Conservation (phyloP, 37 sponge, comb jelly and placozoan species). For the Aplysina aerophoba region DNA sequence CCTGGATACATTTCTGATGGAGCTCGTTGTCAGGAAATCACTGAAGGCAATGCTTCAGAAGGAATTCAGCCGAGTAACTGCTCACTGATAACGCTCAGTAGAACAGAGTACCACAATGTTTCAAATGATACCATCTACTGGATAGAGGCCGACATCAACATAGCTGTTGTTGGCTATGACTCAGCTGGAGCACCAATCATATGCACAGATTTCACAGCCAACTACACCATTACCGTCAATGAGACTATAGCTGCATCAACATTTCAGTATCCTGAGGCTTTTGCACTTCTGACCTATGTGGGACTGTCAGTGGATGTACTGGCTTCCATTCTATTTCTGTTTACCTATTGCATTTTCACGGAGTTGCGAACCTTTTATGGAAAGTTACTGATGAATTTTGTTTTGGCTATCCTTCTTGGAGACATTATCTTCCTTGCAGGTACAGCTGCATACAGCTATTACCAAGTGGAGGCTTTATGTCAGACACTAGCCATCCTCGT, state of each 20-base stretch:
- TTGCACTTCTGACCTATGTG: slow-evolving; percentile 46
- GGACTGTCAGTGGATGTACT: slow-evolving; percentile 49
- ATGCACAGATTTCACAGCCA: not conserved
- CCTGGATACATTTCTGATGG: too few species aligned
- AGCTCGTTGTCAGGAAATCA: too few species aligned
- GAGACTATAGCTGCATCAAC: not conserved
- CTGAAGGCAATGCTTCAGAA: too few species aligned
- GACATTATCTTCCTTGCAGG: slow-evolving; percentile 36
- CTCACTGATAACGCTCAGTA: too few species aligned
- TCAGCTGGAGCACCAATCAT: not conserved
- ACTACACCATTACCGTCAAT: not conserved
- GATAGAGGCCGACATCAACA: not conserved
- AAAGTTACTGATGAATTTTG: slow-evolving; percentile 47
- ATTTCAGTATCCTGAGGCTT: not conserved
- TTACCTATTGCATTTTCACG: slow-evolving; percentile 49
- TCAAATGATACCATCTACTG: not conserved
- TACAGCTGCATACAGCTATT: not conserved
- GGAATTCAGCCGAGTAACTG: too few species aligned
- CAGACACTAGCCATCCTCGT: too few species aligned
- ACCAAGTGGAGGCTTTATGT: not conserved
- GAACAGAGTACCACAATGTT: not conserved
- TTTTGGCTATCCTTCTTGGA: slow-evolving; percentile 5
- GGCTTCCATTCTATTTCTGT: slow-evolving; percentile 23
- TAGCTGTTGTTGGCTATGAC: not conserved
- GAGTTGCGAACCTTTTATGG: slow-evolving; percentile 52